phyloP scores from a whole-genome alignment of 2,888 invertebrate species.

The Seladonia tumulorum region DNA sequence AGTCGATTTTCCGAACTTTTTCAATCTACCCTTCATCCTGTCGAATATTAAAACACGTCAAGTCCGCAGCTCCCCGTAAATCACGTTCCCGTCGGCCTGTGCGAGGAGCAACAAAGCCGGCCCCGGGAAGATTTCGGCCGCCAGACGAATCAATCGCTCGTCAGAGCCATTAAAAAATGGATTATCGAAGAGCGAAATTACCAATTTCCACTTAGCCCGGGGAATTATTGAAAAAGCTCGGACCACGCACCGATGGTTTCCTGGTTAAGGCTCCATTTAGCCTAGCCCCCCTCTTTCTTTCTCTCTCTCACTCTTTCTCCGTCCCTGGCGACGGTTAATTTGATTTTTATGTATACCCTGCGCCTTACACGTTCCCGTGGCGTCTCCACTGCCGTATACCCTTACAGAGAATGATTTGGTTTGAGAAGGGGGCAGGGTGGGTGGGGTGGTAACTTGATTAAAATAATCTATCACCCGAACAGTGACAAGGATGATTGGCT shows the following conservation, averaged over 20 bases:
- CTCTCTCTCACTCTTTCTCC: not conserved
- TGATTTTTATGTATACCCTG: constrained; percentile 65
- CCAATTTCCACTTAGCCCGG: constrained; percentile 53
- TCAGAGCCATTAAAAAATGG: constrained; percentile 62
- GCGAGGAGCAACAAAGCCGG: not conserved
- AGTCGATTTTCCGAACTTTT: not conserved
- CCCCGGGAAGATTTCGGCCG: not conserved
- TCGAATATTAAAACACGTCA: constrained; percentile 30
- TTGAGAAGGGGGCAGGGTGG: constrained; percentile 61
- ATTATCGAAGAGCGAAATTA: constrained; percentile 61
- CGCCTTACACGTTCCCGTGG: constrained; percentile 21
- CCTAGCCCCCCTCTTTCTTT: not conserved
- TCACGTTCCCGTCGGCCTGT: constrained; percentile 11
- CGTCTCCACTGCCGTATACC: constrained; percentile 23
- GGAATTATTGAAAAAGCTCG: constrained; percentile 58
- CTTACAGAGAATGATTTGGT: constrained; percentile 61
- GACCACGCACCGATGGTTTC: constrained; percentile 50
- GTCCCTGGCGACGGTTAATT: constrained; percentile 54
- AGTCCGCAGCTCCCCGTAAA: constrained; percentile 27
- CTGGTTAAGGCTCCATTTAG: constrained; percentile 52
- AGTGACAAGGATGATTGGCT: constrained; percentile 77
- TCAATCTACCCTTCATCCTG: constrained; percentile 2
- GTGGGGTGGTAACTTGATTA: constrained; percentile 75
- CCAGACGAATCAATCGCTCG: constrained; percentile 64
- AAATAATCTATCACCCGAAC: constrained; percentile 78